These are phyloP conservation scores for Hybognathus amarus DNA, from an alignment of 2,797 vertebrate genomes.

Conservation along the genomic window DNA sequence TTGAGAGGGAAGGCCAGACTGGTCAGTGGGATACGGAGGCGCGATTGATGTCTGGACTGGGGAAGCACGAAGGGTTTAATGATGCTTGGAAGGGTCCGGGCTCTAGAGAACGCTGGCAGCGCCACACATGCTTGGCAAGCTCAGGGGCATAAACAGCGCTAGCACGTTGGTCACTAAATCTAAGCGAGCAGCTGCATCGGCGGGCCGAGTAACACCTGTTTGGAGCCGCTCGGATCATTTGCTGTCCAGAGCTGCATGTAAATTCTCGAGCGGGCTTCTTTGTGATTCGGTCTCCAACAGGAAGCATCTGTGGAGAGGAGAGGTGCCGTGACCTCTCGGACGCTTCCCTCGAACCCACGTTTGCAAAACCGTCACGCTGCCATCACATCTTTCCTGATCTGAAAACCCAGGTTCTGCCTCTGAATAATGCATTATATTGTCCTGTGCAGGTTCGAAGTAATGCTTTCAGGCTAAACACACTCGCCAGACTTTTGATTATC, in stretches of 20 bases:
- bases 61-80: conserved; percentile 54
- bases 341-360: not conserved
- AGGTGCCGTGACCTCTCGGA: not conserved
- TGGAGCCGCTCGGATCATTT: conserved; percentile 55
- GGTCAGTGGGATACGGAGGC: conserved; percentile 46
- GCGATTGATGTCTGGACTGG: conserved; percentile 57
- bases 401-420: not conserved
- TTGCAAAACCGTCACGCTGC: conserved; percentile 1
- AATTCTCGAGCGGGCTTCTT: conserved; percentile 50
- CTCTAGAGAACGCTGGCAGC: conserved; percentile 40
- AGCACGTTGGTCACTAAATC: conserved; percentile 48
- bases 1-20: conserved; percentile 25
- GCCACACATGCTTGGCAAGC: conserved; percentile 15
- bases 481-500: not conserved
- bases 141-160: conserved; percentile 43
- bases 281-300: conserved; percentile 44
- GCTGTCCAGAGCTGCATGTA: conserved; percentile 46
- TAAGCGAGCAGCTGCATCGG: conserved; percentile 33
- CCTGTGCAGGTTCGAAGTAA: not conserved
- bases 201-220: conserved; percentile 56
- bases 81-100: conserved; percentile 53
- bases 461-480: too few relatives aligned
- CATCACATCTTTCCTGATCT: not conserved
- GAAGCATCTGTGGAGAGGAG: conserved; percentile 39
- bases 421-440: not conserved